Evolutionary conservation across 2,797 vertebrate species (phyloP).

Genomic region (Pogoniulus pusillus): DNA sequence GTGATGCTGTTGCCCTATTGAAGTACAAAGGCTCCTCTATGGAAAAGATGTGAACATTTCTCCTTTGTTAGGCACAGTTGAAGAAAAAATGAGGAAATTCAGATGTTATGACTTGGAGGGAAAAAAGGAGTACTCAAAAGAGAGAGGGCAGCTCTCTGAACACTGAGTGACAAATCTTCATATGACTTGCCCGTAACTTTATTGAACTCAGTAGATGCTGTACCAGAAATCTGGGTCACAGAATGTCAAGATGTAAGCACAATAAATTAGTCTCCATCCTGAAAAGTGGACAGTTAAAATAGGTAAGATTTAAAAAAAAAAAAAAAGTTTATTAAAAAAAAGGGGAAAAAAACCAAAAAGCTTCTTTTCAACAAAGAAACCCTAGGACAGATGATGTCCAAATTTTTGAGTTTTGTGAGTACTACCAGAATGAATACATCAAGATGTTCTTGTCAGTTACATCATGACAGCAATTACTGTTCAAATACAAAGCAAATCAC

Average conservation of each 20-base stretch:
- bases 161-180: not conserved
- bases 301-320: not conserved
- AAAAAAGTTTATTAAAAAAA: rapidly evolving
- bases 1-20: not conserved
- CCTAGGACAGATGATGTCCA: not conserved
- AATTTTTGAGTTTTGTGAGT: not conserved
- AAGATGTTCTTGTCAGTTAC: not conserved
- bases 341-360: rapidly evolving
- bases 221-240: not conserved
- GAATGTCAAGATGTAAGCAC: not conserved
- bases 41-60: not conserved
- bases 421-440: not conserved
- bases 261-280: not conserved
- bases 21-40: not conserved
- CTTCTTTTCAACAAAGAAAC: not conserved
- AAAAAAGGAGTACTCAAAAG: not conserved
- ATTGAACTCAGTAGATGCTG: not conserved
- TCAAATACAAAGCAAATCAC: not conserved
- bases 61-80: not conserved
- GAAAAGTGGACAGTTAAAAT: not conserved
- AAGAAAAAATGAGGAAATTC: not conserved
- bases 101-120: not conserved
- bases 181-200: not conserved
- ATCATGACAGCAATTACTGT: not conserved
- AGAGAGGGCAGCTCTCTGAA: not conserved